Evolutionary conservation across 1,140 invertebrate genomes (phyloP), one percentile per base, ranked within the genome.

Genomic region (Phocides pigmalion): DNA sequence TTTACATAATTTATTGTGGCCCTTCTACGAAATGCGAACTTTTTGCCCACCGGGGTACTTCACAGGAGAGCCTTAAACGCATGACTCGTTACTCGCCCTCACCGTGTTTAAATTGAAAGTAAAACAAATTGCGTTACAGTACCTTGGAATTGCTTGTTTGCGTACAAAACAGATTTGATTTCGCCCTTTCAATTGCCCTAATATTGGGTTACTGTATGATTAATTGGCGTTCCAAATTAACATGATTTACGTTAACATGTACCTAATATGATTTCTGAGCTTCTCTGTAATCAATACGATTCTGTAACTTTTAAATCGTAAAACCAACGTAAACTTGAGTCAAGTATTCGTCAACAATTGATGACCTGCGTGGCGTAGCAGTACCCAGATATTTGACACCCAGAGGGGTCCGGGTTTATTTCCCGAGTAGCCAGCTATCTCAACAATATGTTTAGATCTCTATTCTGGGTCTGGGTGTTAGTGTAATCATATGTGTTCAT

Each of bases 191-290:
- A 25, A 28, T 16, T 4, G 14, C 9, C 25, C 17, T 47, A 22
- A 32, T 50, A 50, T 50, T 50, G 47, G 20, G 28, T 50, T 50
- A 32, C 8, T 50, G 25, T 16, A 28, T 15, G 12, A 50, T 50
- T 50, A 28, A 50, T 50, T 50, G 47, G 14, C 22, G 25, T 32
- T 50, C 8, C 22, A 50, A 50, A 50, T 50, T 16, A 17, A 25
- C 11, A 50, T 25, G 9, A 50, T 17, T 17, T 32, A 12, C 15
- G 46, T 15, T 22, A 28, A 22, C 20, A 20, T 47, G 19, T 47
- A 46, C 17, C 11, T 12, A 9, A 2, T 15, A 14, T 28, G n/a
- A n/a, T 28, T 28, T 28, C 0, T 28, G 25, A 28, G 4, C 25
- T 28, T 28, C 5, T 8, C 5, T 8, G 1, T 3, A 8, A 28